A percentile compares a stretch with the other conserved stretches of the same genome.
Evolutionary conservation across 1,140 invertebrate species (phyloP).

Genomic region (Microplitis demolitor): DNA sequence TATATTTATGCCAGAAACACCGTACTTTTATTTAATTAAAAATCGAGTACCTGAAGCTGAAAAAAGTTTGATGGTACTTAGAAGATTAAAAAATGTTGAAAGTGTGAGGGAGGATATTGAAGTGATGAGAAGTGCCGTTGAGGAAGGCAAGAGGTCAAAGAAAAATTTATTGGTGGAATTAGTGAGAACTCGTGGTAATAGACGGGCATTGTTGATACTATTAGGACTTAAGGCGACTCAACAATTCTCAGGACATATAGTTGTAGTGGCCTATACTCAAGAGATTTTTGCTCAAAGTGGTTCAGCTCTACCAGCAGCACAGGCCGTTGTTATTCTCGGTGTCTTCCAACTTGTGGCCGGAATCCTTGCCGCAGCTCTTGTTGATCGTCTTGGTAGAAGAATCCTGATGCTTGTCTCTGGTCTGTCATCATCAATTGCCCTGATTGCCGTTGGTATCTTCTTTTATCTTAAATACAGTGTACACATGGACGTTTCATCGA

Average conservation of each 20-base stretch:
- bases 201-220: constrained; percentile 70
- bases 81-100: constrained; percentile 61
- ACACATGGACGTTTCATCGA: constrained; percentile 37
- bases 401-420: constrained; percentile 70
- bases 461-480: constrained; percentile 56
- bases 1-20: constrained; percentile 76
- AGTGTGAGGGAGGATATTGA: constrained; percentile 68
- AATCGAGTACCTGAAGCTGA: constrained; percentile 65
- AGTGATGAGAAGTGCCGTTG: constrained; percentile 65
- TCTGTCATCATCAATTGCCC: constrained; percentile 62
- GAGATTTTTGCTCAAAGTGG: constrained; percentile 75
- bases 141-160: constrained; percentile 62
- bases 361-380: constrained; percentile 66
- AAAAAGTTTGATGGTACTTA: constrained; percentile 64
- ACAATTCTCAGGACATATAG: constrained; percentile 77
- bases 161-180: constrained; percentile 66
- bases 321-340: constrained; percentile 71
- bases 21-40: constrained; percentile 72
- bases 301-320: constrained; percentile 56
- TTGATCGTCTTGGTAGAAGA: constrained; percentile 73
- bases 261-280: constrained; percentile 75
- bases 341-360: constrained; percentile 70
- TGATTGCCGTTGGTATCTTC: constrained; percentile 61
- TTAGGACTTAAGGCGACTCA: constrained; percentile 74
- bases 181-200: constrained; percentile 64